Evolutionary conservation across 2,888 invertebrate genomes (phyloP).

Genomic region (Drosophila dives): DNA sequence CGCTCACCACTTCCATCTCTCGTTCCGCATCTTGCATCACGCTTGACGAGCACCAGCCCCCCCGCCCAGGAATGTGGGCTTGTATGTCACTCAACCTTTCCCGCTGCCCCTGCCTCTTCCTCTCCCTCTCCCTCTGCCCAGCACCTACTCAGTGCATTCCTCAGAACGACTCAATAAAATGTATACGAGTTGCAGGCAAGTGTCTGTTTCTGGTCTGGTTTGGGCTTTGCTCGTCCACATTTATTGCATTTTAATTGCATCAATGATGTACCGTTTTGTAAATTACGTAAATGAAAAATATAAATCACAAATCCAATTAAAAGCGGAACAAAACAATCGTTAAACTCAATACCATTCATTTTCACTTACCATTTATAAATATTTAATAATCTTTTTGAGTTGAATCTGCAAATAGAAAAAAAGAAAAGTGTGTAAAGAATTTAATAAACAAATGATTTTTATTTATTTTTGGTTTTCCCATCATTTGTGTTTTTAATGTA

Average conservation of each 20-base stretch:
- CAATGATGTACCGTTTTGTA: conserved; percentile 76
- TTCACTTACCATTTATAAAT: conserved; percentile 37
- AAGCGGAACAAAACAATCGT: conserved; percentile 29
- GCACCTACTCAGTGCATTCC: conserved; percentile 47
- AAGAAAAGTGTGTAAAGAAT: not conserved
- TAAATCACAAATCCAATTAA: conserved; percentile 61
- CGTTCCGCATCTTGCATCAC: conserved; percentile 6
- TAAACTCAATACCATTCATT: conserved; percentile 25
- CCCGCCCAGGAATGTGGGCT: conserved; percentile 52
- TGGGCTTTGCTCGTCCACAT: conserved; percentile 36
- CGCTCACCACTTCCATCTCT: not conserved
- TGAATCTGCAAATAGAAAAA: conserved; percentile 30
- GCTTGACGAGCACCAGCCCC: conserved; percentile 1
- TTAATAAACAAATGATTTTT: not conserved
- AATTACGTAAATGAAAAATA: conserved; percentile 64
- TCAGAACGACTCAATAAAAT: conserved; percentile 78
- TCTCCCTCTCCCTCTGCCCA: not conserved
- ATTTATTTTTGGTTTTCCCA: not conserved
- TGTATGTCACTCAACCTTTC: conserved; percentile 54
- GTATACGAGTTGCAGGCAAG: conserved; percentile 63
- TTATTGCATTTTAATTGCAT: conserved; percentile 79
- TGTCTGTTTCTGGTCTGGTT: conserved; percentile 31
- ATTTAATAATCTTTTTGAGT: not conserved
- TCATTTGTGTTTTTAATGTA: not conserved
- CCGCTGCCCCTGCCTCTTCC: not conserved